A percentile compares a stretch with the other conserved stretches of the same genome.
Evolutionary conservation across 2,113 vertebrate genomes (phyloP).

Genomic region (Melozone crissalis): DNA sequence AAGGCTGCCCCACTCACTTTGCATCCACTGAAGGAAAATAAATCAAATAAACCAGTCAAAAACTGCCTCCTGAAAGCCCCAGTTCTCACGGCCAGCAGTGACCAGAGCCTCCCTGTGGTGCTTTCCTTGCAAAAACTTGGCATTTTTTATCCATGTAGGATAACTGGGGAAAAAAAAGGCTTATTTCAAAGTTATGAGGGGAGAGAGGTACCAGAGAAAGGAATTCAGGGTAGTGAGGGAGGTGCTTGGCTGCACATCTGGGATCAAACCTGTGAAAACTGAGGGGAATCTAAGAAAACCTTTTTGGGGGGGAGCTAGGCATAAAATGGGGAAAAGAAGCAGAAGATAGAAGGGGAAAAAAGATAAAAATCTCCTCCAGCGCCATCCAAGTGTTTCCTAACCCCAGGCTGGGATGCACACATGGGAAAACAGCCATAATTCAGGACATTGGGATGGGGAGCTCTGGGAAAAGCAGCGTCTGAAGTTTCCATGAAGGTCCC

Average conservation of each 20-base stretch:
- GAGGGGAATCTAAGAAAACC: rapidly evolving
- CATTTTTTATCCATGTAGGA: neutral
- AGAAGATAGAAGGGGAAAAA: neutral
- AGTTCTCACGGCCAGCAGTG: neutral
- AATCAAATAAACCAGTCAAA: neutral
- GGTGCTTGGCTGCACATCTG: neutral
- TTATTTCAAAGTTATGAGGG: neutral
- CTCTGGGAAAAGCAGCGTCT: neutral
- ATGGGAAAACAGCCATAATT: neutral
- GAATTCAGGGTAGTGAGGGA: neutral
- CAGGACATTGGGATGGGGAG: neutral
- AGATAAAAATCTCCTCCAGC: neutral
- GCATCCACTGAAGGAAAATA: neutral
- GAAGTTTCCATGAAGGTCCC: conserved; percentile 1
- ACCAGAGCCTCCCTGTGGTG: neutral
- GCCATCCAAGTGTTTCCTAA: neutral
- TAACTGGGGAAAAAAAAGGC: rapidly evolving
- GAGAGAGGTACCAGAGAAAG: neutral
- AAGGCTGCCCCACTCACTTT: neutral
- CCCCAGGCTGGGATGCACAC: rapidly evolving
- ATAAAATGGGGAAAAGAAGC: neutral
- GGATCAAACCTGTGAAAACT: neutral
- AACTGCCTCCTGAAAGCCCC: neutral
- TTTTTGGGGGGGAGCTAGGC: rapidly evolving
- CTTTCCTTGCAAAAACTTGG: neutral